These are phyloP conservation scores for Drosophila nigricruria DNA, from an alignment of 2,888 invertebrate genomes.

Conservation along the genomic window DNA sequence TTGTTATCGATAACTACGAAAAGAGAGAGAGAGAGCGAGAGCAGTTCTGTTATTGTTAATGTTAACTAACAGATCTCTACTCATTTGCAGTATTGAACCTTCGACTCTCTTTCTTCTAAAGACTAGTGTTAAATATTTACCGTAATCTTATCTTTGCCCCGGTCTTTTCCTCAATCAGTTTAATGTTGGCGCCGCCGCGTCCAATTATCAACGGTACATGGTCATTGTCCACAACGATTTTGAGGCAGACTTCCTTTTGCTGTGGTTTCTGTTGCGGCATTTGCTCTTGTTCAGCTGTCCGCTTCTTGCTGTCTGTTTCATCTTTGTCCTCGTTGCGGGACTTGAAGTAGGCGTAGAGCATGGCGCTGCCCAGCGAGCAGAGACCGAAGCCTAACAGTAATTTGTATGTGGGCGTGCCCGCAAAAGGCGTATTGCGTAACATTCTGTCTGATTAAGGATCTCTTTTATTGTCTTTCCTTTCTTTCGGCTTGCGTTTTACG, in stretches of 20 bases:
- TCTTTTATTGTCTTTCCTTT: conserved; percentile 5
- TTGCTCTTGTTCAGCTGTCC: conserved; percentile 35
- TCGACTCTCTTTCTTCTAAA: not conserved
- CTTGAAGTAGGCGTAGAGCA: conserved; percentile 89
- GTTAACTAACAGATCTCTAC: no score
- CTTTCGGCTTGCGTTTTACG: not conserved
- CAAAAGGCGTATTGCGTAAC: conserved; percentile 78
- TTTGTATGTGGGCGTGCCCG: conserved; percentile 86
- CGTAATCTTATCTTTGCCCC: conserved; percentile 87
- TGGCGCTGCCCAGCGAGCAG: conserved; percentile 89
- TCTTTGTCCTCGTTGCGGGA: conserved; percentile 87
- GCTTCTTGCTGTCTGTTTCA: conserved; percentile 26
- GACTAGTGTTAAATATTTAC: conserved; percentile 59
- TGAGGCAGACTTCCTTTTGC: conserved; percentile 86
- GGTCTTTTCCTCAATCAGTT: conserved; percentile 90
- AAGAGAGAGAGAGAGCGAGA: no score
- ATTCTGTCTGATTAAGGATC: conserved; percentile 60
- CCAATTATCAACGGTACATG: conserved; percentile 90
- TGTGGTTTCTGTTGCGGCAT: conserved; percentile 39
- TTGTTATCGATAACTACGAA: not conserved
- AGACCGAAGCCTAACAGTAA: conserved; percentile 89
- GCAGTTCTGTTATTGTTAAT: no score
- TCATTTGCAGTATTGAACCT: no score
- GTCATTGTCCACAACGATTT: conserved; percentile 88
- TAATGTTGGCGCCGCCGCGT: conserved; percentile 91